Evolutionary conservation across 2,888 invertebrate species (phyloP), one percentile per base, ranked within the genome.

Genomic region (Hermaeophaga mercurialis): DNA sequence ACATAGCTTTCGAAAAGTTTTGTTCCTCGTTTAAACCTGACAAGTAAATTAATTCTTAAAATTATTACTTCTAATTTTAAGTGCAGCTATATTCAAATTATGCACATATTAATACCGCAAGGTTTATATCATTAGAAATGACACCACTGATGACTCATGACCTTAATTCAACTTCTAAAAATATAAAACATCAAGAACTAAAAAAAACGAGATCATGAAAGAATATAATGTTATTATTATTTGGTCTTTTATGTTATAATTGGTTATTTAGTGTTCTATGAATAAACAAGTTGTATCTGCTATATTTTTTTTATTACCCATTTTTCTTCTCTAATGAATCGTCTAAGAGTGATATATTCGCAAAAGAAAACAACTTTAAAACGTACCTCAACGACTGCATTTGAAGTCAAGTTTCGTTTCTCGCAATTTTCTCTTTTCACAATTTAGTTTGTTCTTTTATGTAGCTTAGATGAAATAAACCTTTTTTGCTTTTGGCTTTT

Each of bases 11-110:
- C 12, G 2, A 31, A 31, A 31, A 31, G 11, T 31, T 31, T 3
- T 12, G 1, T 12, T 4, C 12, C 31, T 31, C 11, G 31, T 12
- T 31, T 12, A 31, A 12, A 11, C 12, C 6, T 6, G 11, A 14
- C 43, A 33, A 43, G 19, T 41, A 50, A 41, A 50, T 43, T 50
- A 34, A 8, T 19, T n/a, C n/a, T n/a, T n/a, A 1, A 44, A 17
- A 52, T 52, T 36, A 34, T 34, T n/a, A 41, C 34, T 31, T 52
- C 52, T 44, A 52, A 44, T 52, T 36, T 52, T 52, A 34, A 52
- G 52, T 52, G 52, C 52, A 44, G 9, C 34, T 44, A 52, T 52
- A 52, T 52, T 43, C 43, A 24, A 44, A 44, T 44, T 34, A 44
- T 7, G 7, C 43, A 22, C 33, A 41, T 19, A 28, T 43, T 50